Conservation (phyloP, 2,113 vertebrate species). For the Salvelinus fontinalis region DNA sequence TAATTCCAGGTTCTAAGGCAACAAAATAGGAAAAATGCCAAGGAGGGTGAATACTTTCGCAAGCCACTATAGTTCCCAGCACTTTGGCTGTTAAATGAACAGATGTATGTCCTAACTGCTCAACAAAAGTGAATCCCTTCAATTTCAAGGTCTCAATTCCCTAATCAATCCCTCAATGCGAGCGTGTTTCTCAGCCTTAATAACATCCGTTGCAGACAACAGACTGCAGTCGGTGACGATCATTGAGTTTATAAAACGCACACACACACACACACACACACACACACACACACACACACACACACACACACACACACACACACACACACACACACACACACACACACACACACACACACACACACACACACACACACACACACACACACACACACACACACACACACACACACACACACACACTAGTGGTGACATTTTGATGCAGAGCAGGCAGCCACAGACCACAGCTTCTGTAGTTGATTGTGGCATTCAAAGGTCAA, state of each 20-base stretch:
- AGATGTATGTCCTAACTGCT: neutral
- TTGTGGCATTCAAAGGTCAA: constrained; percentile 68
- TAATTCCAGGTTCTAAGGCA: no score
- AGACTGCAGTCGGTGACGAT: neutral
- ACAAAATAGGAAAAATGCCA: no score
- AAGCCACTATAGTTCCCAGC: neutral
- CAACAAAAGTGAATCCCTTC: neutral
- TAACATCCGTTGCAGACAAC: neutral
- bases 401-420: neutral
- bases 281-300: no score
- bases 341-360: no score
- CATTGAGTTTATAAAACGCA: neutral
- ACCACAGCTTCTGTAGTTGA: constrained; percentile 20
- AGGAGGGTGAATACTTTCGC: no score
- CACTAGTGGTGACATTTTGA: neutral
- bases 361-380: no score
- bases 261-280: neutral
- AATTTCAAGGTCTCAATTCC: neutral
- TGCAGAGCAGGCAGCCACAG: neutral
- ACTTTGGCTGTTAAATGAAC: neutral
- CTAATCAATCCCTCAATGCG: neutral
- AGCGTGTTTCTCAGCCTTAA: neutral
- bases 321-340: neutral
- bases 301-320: neutral
- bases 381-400: neutral